A percentile compares a stretch with the other conserved stretches of the same genome.
These are phyloP conservation scores for Rotaria sp. DNA, from an alignment of 2,888 invertebrate genomes.

Conservation along the genomic window DNA sequence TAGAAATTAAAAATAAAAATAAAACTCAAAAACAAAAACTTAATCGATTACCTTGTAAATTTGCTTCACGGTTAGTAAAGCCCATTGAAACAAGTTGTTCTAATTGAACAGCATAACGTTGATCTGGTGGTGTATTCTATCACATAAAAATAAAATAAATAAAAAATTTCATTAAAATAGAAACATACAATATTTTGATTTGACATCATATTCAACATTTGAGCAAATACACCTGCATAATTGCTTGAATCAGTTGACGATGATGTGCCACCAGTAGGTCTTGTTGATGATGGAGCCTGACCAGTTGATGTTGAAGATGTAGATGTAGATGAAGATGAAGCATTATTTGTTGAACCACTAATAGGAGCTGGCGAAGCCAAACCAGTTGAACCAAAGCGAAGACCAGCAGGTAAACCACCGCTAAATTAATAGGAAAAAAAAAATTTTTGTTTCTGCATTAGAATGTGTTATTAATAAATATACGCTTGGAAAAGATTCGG, in stretches of 20 bases:
- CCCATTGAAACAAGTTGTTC: conserved; percentile 92
- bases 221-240: conserved; percentile 40
- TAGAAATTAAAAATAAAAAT: conserved; percentile 45
- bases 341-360: neutral
- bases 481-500: conserved; percentile 29
- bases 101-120: conserved; percentile 82
- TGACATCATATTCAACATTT: conserved; percentile 41
- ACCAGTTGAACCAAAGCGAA: conserved; percentile 5
- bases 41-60: conserved; percentile 67
- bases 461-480: neutral
- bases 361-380: neutral
- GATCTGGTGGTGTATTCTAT: conserved; percentile 70
- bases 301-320: neutral
- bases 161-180: neutral
- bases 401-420: conserved; percentile 4
- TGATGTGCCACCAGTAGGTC: conserved; percentile 26
- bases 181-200: conserved; percentile 35
- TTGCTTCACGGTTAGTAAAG: conserved; percentile 88
- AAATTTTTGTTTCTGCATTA: neutral
- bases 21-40: conserved; percentile 35
- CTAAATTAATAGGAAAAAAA: neutral
- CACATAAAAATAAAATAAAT: neutral
- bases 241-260: conserved; percentile 31
- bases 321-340: neutral
- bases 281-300: neutral